Conservation (phyloP, 2,113 vertebrate species). For the Hydrolagus affinis region DNA sequence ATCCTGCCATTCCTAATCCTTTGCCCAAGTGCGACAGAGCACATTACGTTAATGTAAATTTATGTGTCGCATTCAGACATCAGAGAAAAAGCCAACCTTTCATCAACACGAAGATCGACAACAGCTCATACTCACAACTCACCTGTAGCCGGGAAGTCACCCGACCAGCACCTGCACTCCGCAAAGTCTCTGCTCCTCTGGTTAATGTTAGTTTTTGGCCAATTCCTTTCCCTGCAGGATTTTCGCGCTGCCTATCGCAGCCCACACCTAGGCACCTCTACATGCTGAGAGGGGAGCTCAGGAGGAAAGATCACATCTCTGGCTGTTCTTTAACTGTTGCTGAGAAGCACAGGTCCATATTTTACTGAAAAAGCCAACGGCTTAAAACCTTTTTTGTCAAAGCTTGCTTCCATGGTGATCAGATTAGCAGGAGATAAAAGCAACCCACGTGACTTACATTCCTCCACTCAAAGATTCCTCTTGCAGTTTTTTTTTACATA, state of each 20-base stretch:
- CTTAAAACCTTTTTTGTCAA: constrained; percentile 36
- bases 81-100: background rate
- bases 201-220: background rate
- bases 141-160: background rate
- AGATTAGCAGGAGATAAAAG: constrained; percentile 55
- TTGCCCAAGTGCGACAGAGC: background rate
- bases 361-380: background rate
- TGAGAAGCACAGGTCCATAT: background rate
- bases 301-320: background rate
- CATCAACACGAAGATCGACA: background rate
- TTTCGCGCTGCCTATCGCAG: background rate
- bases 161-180: background rate
- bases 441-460: constrained; percentile 56
- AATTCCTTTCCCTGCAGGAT: background rate
- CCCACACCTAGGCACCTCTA: background rate
- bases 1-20: no score
- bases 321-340: background rate
- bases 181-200: background rate
- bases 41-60: background rate
- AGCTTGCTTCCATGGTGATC: constrained; percentile 58
- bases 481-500: constrained; percentile 47
- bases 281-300: background rate
- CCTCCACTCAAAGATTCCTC: constrained; percentile 51
- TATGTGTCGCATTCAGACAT: background rate
- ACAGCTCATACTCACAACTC: background rate